Percentiles rank a stretch among this genome's conserved stretches.
These are phyloP conservation scores for Charaxes varanes DNA, from an alignment of 1,140 invertebrate genomes.

Conservation along the genomic window DNA sequence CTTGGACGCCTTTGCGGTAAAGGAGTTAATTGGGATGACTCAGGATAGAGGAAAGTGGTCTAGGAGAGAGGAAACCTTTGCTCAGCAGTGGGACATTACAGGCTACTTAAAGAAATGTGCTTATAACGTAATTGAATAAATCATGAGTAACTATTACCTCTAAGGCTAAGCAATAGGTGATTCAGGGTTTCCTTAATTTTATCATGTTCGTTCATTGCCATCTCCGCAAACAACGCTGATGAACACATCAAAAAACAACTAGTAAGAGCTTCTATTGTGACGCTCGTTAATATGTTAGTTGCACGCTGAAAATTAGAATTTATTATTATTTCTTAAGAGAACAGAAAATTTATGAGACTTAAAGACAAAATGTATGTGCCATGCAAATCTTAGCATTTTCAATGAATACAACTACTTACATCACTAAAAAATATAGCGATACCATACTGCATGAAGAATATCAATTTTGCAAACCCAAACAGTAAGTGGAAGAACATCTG, in stretches of 20 bases:
- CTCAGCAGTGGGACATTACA: no score
- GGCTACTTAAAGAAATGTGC: no score
- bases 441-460: neutral
- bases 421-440: neutral
- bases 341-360: no score
- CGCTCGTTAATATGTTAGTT: neutral
- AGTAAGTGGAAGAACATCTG: neutral
- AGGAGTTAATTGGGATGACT: no score
- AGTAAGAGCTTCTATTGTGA: constrained; percentile 2
- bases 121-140: no score
- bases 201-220: constrained; percentile 10
- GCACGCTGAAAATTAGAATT: neutral
- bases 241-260: constrained; percentile 1
- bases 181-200: constrained; percentile 5
- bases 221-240: constrained; percentile 11
- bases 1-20: no score
- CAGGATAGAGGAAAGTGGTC: no score
- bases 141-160: constrained; percentile 12
- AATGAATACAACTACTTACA: neutral
- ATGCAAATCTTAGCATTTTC: no score
- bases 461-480: neutral
- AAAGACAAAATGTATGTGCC: no score
- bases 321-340: neutral
- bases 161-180: neutral
- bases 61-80: no score